A percentile compares a stretch with the other conserved stretches of the same genome.
These are phyloP conservation scores for Ceratotherium simum DNA, from an alignment of 2,113 vertebrate genomes.

Conservation along the genomic window DNA sequence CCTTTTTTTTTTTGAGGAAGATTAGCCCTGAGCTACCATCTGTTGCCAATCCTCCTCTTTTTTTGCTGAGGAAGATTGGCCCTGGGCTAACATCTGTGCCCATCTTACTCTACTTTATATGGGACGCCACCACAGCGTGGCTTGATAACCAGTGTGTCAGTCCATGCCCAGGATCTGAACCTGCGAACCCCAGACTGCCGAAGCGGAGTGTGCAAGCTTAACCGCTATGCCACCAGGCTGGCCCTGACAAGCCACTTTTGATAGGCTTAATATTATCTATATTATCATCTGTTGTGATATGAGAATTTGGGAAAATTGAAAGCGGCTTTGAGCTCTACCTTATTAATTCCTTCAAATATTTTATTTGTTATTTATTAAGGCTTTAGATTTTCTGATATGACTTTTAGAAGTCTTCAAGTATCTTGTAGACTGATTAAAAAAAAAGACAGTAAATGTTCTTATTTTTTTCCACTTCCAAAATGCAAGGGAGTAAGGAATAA, in stretches of 20 bases:
- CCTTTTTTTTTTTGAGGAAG: too few species aligned
- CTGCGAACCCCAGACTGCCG: too few species aligned
- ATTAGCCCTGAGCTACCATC: too few species aligned
- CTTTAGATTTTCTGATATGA: slow-evolving; percentile 55
- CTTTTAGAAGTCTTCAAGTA: slow-evolving; percentile 24
- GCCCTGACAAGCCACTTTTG: slow-evolving; percentile 5
- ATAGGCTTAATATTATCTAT: slow-evolving; percentile 33
- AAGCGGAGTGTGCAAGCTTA: too few species aligned
- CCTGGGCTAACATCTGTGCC: too few species aligned
- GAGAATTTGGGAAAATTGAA: slow-evolving; percentile 39
- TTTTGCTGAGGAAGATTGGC: too few species aligned
- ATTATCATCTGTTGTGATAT: neutral
- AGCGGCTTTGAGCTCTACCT: neutral
- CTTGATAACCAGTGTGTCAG: too few species aligned
- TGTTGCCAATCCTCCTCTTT: too few species aligned
- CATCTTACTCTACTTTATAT: too few species aligned
- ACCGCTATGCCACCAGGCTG: too few species aligned
- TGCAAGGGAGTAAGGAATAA: neutral
- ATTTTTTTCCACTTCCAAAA: neutral
- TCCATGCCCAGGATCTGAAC: too few species aligned
- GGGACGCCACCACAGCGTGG: too few species aligned
- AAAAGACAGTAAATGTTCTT: slow-evolving; percentile 31
- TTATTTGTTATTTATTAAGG: slow-evolving; percentile 43
- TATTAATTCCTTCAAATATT: slow-evolving; percentile 36
- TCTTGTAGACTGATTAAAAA: slow-evolving; percentile 17